Evolutionary conservation across 2,888 invertebrate genomes (phyloP), one percentile per base, ranked within the genome.

Genomic region (Cephus pygmeus): DNA sequence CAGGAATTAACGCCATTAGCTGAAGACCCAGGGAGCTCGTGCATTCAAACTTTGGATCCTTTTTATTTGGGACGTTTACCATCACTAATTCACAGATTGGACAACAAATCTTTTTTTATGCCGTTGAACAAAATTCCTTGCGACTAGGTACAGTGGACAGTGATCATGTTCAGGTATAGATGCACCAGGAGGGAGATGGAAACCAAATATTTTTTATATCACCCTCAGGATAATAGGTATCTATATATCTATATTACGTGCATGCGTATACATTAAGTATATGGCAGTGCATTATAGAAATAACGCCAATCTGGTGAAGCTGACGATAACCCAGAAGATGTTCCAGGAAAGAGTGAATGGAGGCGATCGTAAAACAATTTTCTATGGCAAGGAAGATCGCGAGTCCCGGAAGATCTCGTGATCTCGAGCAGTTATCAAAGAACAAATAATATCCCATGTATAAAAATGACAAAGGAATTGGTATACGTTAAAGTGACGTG

Each of bases 1-100:
- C 82, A 82, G 83, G 84, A 85, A 86, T 86, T 86, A 85, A 84
- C 83, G 83, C 85, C 83, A 86, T 86, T 85, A 87, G 83, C 79
- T 79, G 80, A 77, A 78, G 80, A 71, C 71, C 31, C 71, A 34
- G 31, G 33, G 71, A 71, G 71, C 71, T 71, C 71, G 71, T 71
- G 71, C 71, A 71, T 71, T 71, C 71, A 71, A 31, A 12, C 33
- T 34, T 71, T 34, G 71, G 31, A 31, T 71, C 71, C n/a, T 71
- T 71, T 73, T 73, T 40, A n/a, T 75, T 78, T 77, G 69, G 76
- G 75, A 80, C 79, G 77, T 76, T 80, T 74, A 79, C 79, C 84
- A 81, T 79, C 82, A 79, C 84, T 81, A 83, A 86, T 85, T 79
- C 77, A 77, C 80, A 82, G 81, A 81, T 81, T 83, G 81, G 74